Percentiles rank a stretch among this genome's conserved stretches.
Evolutionary conservation across 2,113 vertebrate genomes (phyloP).

Genomic region (Spea multiplicata): DNA sequence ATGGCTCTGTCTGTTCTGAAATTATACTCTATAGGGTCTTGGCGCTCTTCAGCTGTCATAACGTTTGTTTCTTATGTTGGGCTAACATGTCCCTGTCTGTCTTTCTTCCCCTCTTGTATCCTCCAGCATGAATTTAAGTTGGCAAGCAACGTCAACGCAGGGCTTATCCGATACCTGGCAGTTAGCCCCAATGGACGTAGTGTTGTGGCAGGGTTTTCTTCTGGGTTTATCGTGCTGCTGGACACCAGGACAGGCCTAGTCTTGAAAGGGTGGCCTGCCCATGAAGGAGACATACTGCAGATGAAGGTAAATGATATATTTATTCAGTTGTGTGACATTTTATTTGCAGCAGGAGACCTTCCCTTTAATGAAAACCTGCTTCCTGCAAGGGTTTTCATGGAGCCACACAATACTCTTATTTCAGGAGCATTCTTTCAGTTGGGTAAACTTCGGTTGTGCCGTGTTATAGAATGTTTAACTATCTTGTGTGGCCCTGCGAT

Average conservation of each 20-base stretch:
- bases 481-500: not conserved
- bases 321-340: too few species aligned
- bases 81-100: too few species aligned
- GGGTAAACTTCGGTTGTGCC: not conserved
- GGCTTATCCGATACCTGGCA: constrained; percentile 90
- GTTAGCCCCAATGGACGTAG: constrained; percentile 89
- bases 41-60: too few species aligned
- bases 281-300: constrained; percentile 95
- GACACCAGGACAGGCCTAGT: constrained; percentile 91
- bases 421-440: too few species aligned
- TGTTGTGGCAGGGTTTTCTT: constrained; percentile 89
- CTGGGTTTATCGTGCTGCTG: constrained; percentile 90
- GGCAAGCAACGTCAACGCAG: constrained; percentile 80
- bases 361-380: too few species aligned
- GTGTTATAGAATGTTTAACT: too few species aligned
- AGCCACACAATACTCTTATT: too few species aligned
- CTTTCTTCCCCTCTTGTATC: not conserved
- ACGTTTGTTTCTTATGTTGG: too few species aligned
- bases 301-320: constrained; percentile 79
- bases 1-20: too few species aligned
- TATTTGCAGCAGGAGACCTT: too few species aligned
- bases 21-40: too few species aligned
- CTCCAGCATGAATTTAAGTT: constrained; percentile 93
- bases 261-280: constrained; percentile 90
- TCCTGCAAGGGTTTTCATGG: too few species aligned